Evolutionary conservation across 2,797 vertebrate species (phyloP).

Genomic region (Galaxias olidus): DNA sequence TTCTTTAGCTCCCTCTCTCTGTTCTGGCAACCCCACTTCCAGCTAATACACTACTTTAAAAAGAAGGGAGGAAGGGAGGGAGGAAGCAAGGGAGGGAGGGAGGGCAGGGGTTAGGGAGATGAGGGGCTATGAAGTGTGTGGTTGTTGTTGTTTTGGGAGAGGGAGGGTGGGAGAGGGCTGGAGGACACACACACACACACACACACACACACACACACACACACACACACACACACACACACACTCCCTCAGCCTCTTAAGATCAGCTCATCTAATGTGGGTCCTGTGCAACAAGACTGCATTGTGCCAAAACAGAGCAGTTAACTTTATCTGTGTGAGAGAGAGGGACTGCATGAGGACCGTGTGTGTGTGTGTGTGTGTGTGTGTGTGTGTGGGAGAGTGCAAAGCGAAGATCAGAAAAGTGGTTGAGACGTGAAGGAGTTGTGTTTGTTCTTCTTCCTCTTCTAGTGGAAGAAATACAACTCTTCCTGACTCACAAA

Average conservation of each 20-base stretch:
- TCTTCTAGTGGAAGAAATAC: not conserved
- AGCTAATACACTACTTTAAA: constrained; percentile 76
- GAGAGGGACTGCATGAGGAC: no score
- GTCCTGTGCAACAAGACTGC: constrained; percentile 50
- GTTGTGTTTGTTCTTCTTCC: not conserved
- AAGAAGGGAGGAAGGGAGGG: constrained; percentile 46
- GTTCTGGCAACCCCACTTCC: constrained; percentile 76
- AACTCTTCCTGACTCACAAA: not conserved
- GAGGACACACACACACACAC: constrained; percentile 28
- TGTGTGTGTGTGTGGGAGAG: constrained; percentile 9
- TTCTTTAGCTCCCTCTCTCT: constrained; percentile 31
- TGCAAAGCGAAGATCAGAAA: constrained; percentile 22
- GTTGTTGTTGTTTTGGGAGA: constrained; percentile 48
- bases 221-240: no score
- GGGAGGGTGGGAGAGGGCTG: constrained; percentile 9
- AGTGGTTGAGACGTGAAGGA: no score
- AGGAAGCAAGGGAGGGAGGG: constrained; percentile 41
- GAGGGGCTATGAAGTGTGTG: constrained; percentile 58
- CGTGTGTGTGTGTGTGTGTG: not conserved
- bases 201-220: no score
- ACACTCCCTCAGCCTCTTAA: constrained; percentile 31
- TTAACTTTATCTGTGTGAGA: constrained; percentile 31
- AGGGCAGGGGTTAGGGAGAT: no score
- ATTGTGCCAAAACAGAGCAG: constrained; percentile 49
- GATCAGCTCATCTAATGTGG: constrained; percentile 27